Base-by-base conservation (phyloP, 2,797 vertebrate genomes). In the Phyllotis vaccarum region DNA sequence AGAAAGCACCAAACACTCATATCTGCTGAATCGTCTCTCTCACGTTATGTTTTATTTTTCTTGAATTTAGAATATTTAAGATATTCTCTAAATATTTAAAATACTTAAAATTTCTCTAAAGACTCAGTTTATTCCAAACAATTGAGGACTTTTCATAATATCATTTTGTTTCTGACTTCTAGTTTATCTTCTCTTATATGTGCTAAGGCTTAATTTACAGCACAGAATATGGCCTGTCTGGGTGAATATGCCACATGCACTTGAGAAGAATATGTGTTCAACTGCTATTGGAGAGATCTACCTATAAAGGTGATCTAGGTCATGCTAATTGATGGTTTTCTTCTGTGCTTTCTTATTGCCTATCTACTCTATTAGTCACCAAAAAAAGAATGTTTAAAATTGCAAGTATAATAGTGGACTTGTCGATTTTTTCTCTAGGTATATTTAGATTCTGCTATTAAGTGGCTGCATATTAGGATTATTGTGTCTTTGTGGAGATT, bases 81-180 rank as follows among this genome's bases (percentile, higher is more conserved):
- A 56, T 49, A 64, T 95, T 80, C 43, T 62, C 54, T 54, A 52
- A 11, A 94, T 66, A 24, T 80, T 80, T 16, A 40, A 70, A 49
- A 5, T 49, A 49, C 9, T 49, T 49, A 49, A 27, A 66, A 58
- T 62, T 94, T 92, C 52, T 52, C 49, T 52, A 56, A 12, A 91
- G 49, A 64, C 19, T 86, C 6, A 16, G 86, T 3, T 90, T 95
- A 66, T 91, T 94, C n/a, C 14, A 92, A 82, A 81, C 88, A 74
- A 78, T 90, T 85, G 27, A 46, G 3, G 79, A 80, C 75, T 95
- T 79, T 96, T 90, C 56, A 31, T n/a, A 74, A 68, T 94, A 80
- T 60, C 10, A 58, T 60, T 91, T 34, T 80, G 37, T 22, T 80
- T 94, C 78, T 74, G 3, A 46, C 85, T 91, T 75, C 43, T 79